Evolutionary conservation across 1,140 invertebrate species (phyloP).

Genomic region (Apis mellifera): Amel_HAv3.1 CM009942.2:10435501-10436000

Average conservation of each 20-base stretch:
- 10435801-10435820: not conserved
- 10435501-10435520: slow-evolving; percentile 1
- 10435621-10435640: not conserved
- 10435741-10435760: not conserved
- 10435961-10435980: not conserved
- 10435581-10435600: slow-evolving; percentile 47
- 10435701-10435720: not conserved
- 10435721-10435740: not conserved
- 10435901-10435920: not conserved
- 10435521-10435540: not conserved
- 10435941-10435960: not conserved
- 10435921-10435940: not conserved
- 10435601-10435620: slow-evolving; percentile 51
- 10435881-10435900: not conserved
- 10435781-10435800: not conserved
- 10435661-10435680: not conserved
- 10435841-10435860: not conserved
- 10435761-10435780: not conserved
- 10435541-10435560: slow-evolving; percentile 36
- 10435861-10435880: not conserved
- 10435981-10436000: not conserved
- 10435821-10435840: not conserved
- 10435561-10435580: slow-evolving; percentile 42
- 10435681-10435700: slow-evolving; percentile 19
- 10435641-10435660: slow-evolving; percentile 16